These are phyloP conservation scores for Tachypleus tridentatus DNA, from an alignment of 1,140 invertebrate species.

Conservation along the genomic window DNA sequence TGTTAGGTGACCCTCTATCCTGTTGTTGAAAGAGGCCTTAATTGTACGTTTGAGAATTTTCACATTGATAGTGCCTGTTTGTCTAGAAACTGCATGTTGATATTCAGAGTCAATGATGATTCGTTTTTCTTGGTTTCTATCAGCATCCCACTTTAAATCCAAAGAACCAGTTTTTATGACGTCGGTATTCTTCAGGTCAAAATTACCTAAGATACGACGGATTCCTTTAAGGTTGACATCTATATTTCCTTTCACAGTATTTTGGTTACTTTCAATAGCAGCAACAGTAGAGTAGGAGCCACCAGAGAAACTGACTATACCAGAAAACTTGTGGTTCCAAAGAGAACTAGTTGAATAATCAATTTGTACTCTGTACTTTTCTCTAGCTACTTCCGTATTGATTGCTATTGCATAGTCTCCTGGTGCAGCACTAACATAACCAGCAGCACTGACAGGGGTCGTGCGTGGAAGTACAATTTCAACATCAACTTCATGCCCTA, in stretches of 20 bases:
- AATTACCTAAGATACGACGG: conserved; percentile 3
- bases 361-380: too few species aligned
- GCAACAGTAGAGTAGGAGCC: conserved; percentile 8
- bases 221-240: conserved; percentile 9
- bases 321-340: conserved; percentile 1
- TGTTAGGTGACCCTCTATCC: too few species aligned
- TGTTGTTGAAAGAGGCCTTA: too few species aligned
- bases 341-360: too few species aligned
- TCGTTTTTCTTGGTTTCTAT: too few species aligned
- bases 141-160: conserved; percentile 14
- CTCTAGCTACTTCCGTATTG: too few species aligned
- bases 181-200: conserved; percentile 6
- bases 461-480: conserved; percentile 4
- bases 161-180: conserved; percentile 10
- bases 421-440: too few species aligned
- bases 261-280: not conserved
- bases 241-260: conserved; percentile 2
- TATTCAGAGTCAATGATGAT: too few species aligned
- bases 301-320: conserved; percentile 1
- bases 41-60: too few species aligned
- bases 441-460: conserved; percentile 4
- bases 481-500: conserved; percentile 12
- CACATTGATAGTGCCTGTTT: too few species aligned
- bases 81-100: too few species aligned
- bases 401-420: too few species aligned